Base-by-base conservation (phyloP, 2,888 invertebrate genomes). In the Mechanitis messenoides region DNA sequence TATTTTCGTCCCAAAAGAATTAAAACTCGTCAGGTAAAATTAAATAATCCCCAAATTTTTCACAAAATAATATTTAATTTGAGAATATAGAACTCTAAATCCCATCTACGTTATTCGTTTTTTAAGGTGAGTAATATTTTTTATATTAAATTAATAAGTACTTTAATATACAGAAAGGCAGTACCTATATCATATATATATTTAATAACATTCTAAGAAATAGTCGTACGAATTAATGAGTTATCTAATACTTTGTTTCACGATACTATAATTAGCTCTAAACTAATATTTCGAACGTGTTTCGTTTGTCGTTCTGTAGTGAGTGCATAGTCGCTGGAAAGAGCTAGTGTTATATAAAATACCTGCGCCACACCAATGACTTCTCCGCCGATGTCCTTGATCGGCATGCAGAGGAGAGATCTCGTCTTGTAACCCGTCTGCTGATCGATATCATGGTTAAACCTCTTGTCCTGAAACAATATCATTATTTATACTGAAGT, bases 361-460 rank as follows among this genome's bases (percentile, higher is more conserved):
- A 50, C 95, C 93, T 98, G 98, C 60, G 98, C 98, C 62, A 99
- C 98, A 33, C 98, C 99, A 72, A 98, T 95, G 72, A 98, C 97
- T 84, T 98, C 97, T 46, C 97, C 97, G 75, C 95, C 95, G 80
- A 95, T 95, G 87, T 98, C 98, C 87, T 96, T 96, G 81, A 98
- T 98, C 60, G 98, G 97, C 97, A 97, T 97, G 84, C 98, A 98
- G 65, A 98, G 92, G 70, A 98, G 93, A 60, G 97, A 96, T 85
- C 95, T 93, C 60, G 98, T 98, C 82, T 95, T 94, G 90, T 97
- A 98, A 55, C 98, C 98, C 33, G 98, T 98, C 85, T 95, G 93
- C 71, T 94, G 94, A 87, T 98, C 98, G 76, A 98, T 96, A 85
- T 96, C 96, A 82, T 96, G 95, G 92, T 97, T 98, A 84, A 98